Percentiles rank a stretch among this genome's conserved stretches.
These are phyloP conservation scores for Drosophila niveifrons DNA, from an alignment of 2,888 invertebrate species.

Conservation along the genomic window DNA sequence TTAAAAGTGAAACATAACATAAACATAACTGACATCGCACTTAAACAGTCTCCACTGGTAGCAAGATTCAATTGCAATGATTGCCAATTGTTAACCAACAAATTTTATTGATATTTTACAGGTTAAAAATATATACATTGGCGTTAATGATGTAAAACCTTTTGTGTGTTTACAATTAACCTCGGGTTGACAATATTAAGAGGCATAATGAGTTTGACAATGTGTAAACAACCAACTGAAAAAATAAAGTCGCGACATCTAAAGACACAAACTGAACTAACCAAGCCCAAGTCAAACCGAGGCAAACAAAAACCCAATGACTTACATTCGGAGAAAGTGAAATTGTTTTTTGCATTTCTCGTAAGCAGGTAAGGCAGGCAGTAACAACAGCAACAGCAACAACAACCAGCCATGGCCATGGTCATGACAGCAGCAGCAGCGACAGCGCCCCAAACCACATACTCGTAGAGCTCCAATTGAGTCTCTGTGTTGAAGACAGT, in stretches of 20 bases:
- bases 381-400: slow-evolving; percentile 33
- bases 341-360: slow-evolving; percentile 82
- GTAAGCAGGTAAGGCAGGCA: slow-evolving; percentile 42
- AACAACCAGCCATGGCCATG: slow-evolving; percentile 55
- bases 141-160: slow-evolving; percentile 8
- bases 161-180: slow-evolving; percentile 22
- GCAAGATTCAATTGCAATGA: not conserved
- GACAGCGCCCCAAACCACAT: slow-evolving; percentile 22
- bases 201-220: slow-evolving; percentile 29
- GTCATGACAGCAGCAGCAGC: slow-evolving; percentile 41
- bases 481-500: slow-evolving; percentile 16
- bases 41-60: not conserved
- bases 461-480: slow-evolving; percentile 28
- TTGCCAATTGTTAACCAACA: slow-evolving; percentile 1
- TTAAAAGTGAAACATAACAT: too few species aligned
- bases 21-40: not conserved
- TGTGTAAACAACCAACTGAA: slow-evolving; percentile 37
- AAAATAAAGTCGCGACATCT: slow-evolving; percentile 19
- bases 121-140: not conserved
- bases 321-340: slow-evolving; percentile 81
- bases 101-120: not conserved
- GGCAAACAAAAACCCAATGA: slow-evolving; percentile 69
- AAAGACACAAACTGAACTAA: slow-evolving; percentile 9
- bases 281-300: slow-evolving; percentile 28
- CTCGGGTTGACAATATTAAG: slow-evolving; percentile 30